phyloP scores from a whole-genome alignment of 2,113 vertebrate species.

The Amazona vittata region DNA sequence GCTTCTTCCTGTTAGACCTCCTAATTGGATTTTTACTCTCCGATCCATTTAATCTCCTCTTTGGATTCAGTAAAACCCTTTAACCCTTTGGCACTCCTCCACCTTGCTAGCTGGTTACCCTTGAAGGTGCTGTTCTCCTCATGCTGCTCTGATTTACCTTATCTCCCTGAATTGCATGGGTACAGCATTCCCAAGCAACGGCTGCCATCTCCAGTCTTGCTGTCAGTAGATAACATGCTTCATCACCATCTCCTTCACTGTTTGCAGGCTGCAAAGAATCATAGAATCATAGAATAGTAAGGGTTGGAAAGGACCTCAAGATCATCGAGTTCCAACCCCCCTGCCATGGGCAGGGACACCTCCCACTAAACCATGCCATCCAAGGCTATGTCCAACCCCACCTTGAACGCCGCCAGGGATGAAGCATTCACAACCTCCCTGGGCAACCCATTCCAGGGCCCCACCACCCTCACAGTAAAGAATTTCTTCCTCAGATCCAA shows the following conservation, averaged over 20 bases:
- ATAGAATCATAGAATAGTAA: too few relatives aligned
- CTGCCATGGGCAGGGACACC: too few relatives aligned
- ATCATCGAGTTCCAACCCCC: too few relatives aligned
- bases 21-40: conserved; percentile 61
- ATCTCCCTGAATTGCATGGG: background rate
- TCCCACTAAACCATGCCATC: too few relatives aligned
- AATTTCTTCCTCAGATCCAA: too few relatives aligned
- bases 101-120: background rate
- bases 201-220: background rate
- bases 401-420: too few relatives aligned
- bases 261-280: background rate
- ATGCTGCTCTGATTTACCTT: accelerated
- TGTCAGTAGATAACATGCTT: background rate
- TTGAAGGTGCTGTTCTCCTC: background rate
- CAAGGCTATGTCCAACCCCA: too few relatives aligned
- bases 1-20: conserved; percentile 39
- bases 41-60: conserved; percentile 32
- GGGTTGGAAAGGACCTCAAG: too few relatives aligned
- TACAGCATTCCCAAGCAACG: background rate
- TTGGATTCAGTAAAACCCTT: background rate
- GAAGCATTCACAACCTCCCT: too few relatives aligned
- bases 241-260: background rate
- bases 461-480: too few relatives aligned
- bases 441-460: too few relatives aligned
- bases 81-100: background rate